These are phyloP conservation scores for Mya arenaria DNA, from an alignment of 1,140 invertebrate genomes.

Conservation along the genomic window DNA sequence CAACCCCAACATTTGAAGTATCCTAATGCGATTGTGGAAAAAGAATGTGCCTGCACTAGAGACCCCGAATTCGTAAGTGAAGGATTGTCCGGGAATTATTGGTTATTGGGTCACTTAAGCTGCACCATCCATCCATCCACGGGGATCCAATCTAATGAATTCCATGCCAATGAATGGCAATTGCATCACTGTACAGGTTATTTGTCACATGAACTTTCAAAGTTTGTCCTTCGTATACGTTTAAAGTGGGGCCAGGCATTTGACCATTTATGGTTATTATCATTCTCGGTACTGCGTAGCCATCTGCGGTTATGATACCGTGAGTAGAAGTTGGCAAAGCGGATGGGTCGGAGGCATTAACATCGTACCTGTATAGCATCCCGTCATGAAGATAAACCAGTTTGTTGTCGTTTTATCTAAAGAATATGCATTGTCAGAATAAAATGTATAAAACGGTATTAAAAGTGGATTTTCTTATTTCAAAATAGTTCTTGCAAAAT, in stretches of 20 bases:
- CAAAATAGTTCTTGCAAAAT: too few species aligned
- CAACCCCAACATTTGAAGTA: slow-evolving; percentile 71
- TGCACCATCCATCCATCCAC: slow-evolving; percentile 95
- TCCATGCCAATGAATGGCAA: slow-evolving; percentile 94
- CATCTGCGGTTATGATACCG: slow-evolving; percentile 72
- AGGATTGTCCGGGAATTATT: slow-evolving; percentile 91
- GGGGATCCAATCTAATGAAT: slow-evolving; percentile 90
- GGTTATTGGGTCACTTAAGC: slow-evolving; percentile 95
- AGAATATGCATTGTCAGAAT: too few species aligned
- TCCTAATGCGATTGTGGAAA: slow-evolving; percentile 76
- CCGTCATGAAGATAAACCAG: too few species aligned
- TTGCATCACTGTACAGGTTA: slow-evolving; percentile 89
- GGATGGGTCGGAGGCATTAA: too few species aligned
- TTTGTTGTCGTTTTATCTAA: too few species aligned
- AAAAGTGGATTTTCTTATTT: too few species aligned
- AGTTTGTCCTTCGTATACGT: slow-evolving; percentile 92
- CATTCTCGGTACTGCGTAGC: slow-evolving; percentile 57
- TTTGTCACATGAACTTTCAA: slow-evolving; percentile 93
- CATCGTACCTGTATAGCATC: too few species aligned
- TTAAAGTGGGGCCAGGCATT: slow-evolving; percentile 78
- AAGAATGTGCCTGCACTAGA: slow-evolving; percentile 69
- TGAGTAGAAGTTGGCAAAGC: too few species aligned
- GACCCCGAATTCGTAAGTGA: slow-evolving; percentile 86
- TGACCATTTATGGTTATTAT: slow-evolving; percentile 69
- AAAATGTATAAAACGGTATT: too few species aligned